Conservation (phyloP, 1,140 invertebrate genomes). For the Drosophila seguyi region DNA sequence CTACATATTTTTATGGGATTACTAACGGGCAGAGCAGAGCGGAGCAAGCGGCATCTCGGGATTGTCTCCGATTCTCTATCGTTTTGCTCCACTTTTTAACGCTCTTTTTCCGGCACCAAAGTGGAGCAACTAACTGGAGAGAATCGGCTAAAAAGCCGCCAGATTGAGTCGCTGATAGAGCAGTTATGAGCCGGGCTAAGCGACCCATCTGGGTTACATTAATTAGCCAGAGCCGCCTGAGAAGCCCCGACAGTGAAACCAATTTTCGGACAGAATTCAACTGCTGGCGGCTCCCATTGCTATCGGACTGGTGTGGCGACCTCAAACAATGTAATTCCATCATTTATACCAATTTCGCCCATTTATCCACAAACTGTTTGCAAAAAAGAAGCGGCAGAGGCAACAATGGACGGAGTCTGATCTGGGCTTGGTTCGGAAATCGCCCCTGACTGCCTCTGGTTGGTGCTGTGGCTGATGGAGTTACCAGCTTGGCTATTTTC, state of each 20-base stretch:
- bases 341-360: conserved; percentile 82
- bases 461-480: conserved; percentile 19
- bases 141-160: conserved; percentile 29
- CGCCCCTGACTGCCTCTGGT: conserved; percentile 53
- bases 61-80: conserved; percentile 17
- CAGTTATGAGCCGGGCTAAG: conserved; percentile 45
- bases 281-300: conserved; percentile 19
- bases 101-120: conserved; percentile 26
- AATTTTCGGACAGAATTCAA: conserved; percentile 32
- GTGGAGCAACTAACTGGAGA: conserved; percentile 40
- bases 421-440: conserved; percentile 61
- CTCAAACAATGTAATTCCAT: conserved; percentile 83
- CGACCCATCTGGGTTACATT: conserved; percentile 36
- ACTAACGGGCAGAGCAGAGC: conserved; percentile 18
- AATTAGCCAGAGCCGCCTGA: conserved; percentile 29
- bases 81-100: conserved; percentile 30
- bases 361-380: conserved; percentile 81
- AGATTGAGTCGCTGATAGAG: conserved; percentile 29
- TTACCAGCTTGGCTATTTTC: neutral
- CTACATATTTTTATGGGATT: conserved; percentile 23
- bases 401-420: conserved; percentile 40
- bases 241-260: conserved; percentile 13
- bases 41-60: conserved; percentile 8
- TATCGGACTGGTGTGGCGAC: conserved; percentile 45
- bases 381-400: conserved; percentile 58